These are phyloP conservation scores for Catharus bicknelli DNA, from an alignment of 2,113 vertebrate genomes.

Conservation along the genomic window DNA sequence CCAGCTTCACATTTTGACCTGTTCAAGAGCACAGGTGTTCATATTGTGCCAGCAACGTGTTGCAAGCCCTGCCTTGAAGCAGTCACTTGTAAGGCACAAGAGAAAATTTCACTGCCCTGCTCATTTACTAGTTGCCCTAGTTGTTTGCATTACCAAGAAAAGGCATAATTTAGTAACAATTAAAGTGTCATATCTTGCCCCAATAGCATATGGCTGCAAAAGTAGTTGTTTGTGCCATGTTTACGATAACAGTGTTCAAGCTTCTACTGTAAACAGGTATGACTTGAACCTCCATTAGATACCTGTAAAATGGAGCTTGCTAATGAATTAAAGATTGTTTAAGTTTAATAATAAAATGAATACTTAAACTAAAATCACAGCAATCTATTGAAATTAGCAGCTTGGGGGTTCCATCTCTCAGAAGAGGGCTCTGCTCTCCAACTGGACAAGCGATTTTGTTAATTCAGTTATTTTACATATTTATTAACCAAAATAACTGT, in stretches of 20 bases:
- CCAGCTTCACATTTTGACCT: neutral
- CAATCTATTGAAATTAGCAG: neutral
- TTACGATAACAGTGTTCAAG: constrained; percentile 16
- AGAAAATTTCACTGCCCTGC: neutral
- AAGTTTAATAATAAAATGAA: neutral
- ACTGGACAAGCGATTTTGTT: neutral
- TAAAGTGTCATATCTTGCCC: constrained; percentile 30
- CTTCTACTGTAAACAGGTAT: constrained; percentile 37
- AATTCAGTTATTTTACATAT: neutral
- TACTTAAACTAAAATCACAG: neutral
- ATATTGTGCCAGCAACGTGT: neutral
- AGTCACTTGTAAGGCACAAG: constrained; percentile 22
- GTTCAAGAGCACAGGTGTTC: neutral
- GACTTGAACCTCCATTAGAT: neutral
- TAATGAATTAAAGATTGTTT: neutral
- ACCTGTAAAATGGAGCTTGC: neutral
- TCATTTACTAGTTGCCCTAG: constrained; percentile 40
- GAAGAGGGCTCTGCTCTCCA: neutral
- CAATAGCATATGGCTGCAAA: neutral
- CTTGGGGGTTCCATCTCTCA: neutral
- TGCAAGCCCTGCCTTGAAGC: constrained; percentile 39
- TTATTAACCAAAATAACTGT: neutral
- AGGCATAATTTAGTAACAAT: constrained; percentile 64
- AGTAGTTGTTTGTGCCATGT: constrained; percentile 30
- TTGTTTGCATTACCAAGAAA: constrained; percentile 49